These are phyloP conservation scores for Chelonia mydas DNA, from an alignment of 2,797 vertebrate genomes.

Conservation along the genomic window DNA sequence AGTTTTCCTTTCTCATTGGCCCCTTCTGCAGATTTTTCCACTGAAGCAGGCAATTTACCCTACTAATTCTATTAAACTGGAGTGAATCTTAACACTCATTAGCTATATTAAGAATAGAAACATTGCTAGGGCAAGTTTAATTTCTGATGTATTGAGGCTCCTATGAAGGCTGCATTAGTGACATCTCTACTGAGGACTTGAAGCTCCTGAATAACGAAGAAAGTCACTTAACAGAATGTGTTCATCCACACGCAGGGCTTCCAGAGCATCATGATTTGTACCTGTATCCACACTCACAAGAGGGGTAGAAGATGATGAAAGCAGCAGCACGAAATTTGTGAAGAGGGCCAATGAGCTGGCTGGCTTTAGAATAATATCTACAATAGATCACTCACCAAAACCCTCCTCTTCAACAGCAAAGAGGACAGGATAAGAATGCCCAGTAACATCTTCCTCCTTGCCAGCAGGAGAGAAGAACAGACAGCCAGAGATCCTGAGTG, in stretches of 20 bases:
- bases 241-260: background rate
- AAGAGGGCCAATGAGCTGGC: background rate
- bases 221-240: background rate
- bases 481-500: background rate
- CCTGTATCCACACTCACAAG: background rate
- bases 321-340: background rate
- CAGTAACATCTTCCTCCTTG: background rate
- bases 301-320: background rate
- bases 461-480: background rate
- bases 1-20: background rate
- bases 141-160: background rate
- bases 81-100: background rate
- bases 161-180: background rate
- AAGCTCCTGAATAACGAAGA: background rate
- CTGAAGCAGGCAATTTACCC: background rate
- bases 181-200: background rate
- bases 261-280: background rate
- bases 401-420: background rate
- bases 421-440: background rate
- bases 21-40: background rate
- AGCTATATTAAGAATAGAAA: background rate
- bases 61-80: background rate
- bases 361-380: background rate
- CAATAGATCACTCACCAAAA: background rate
- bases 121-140: background rate